These are phyloP conservation scores for Acanthosoma haemorrhoidale DNA, from an alignment of 2,888 invertebrate species.

Conservation along the genomic window DNA sequence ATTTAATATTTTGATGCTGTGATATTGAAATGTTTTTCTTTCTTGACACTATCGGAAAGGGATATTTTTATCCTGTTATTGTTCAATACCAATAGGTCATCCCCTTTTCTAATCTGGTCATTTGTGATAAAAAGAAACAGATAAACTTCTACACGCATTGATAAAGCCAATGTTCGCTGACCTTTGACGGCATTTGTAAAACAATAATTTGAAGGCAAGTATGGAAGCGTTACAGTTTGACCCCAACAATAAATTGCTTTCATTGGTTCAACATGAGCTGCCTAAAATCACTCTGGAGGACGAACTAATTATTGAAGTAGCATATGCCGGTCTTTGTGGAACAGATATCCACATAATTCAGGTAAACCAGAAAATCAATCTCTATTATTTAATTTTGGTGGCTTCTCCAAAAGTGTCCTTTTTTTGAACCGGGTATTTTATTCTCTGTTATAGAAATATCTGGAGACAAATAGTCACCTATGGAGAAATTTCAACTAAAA, in stretches of 20 bases:
- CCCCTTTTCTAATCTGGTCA: too few relatives aligned
- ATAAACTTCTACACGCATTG: too few relatives aligned
- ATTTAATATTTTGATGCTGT: too few relatives aligned
- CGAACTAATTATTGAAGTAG: slow-evolving; percentile 62
- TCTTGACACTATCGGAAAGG: too few relatives aligned
- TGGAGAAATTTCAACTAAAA: too few relatives aligned
- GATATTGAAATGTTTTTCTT: too few relatives aligned
- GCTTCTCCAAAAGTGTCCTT: too few relatives aligned
- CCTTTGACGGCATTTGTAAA: background rate
- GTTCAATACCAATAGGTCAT: too few relatives aligned
- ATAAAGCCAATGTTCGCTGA: too few relatives aligned
- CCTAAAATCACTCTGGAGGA: slow-evolving; percentile 51
- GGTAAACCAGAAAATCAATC: slow-evolving; percentile 48
- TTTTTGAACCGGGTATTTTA: slow-evolving; percentile 1
- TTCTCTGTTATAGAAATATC: background rate
- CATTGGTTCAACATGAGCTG: slow-evolving; percentile 48
- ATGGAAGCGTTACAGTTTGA: slow-evolving; percentile 41
- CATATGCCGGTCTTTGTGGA: slow-evolving; percentile 65
- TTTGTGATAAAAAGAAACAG: too few relatives aligned
- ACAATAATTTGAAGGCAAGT: background rate
- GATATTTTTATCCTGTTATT: too few relatives aligned
- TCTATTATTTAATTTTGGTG: background rate
- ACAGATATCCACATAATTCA: slow-evolving; percentile 67
- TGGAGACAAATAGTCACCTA: too few relatives aligned
- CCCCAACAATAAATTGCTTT: slow-evolving; percentile 26